These are phyloP conservation scores for Drosophila tristis DNA, from an alignment of 1,140 invertebrate species.

Conservation along the genomic window DNA sequence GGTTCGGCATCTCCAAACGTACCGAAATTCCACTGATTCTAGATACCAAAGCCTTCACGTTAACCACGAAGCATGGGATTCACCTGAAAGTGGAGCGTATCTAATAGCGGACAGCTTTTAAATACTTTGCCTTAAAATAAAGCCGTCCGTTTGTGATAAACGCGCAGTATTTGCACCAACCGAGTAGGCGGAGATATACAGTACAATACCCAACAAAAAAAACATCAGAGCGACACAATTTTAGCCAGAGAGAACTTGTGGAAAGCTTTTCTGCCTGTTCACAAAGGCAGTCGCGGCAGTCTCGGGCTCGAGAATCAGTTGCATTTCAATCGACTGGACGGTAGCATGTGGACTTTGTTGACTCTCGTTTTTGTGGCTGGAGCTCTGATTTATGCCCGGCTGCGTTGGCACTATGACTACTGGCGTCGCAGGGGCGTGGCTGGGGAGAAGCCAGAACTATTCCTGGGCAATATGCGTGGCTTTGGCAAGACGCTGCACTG, in stretches of 20 bases:
- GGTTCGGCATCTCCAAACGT: slow-evolving; percentile 50
- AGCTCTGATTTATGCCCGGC: slow-evolving; percentile 37
- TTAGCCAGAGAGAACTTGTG: neutral
- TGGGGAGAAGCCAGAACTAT: slow-evolving; percentile 34
- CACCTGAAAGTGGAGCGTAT: slow-evolving; percentile 55
- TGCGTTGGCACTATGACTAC: slow-evolving; percentile 69
- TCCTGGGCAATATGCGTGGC: slow-evolving; percentile 68
- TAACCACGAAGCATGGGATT: slow-evolving; percentile 45
- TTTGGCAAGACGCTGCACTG: slow-evolving; percentile 52
- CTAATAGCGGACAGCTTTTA: neutral
- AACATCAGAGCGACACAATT: no score
- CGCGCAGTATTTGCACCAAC: neutral
- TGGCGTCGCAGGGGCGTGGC: slow-evolving; percentile 85
- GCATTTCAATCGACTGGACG: neutral
- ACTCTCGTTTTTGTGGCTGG: slow-evolving; percentile 13
- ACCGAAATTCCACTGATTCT: slow-evolving; percentile 54
- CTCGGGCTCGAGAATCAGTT: slow-evolving; percentile 25
- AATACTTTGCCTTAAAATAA: no score
- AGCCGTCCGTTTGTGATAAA: neutral
- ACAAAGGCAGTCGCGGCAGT: neutral
- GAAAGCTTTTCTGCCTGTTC: slow-evolving; percentile 32
- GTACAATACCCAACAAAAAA: no score
- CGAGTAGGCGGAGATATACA: no score
- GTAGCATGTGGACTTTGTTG: slow-evolving; percentile 41
- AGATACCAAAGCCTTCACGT: slow-evolving; percentile 4